Percentiles rank a stretch among this genome's conserved stretches.
Conservation (phyloP, 2,113 vertebrate species). For the Phalacrocorax carbo region DNA sequence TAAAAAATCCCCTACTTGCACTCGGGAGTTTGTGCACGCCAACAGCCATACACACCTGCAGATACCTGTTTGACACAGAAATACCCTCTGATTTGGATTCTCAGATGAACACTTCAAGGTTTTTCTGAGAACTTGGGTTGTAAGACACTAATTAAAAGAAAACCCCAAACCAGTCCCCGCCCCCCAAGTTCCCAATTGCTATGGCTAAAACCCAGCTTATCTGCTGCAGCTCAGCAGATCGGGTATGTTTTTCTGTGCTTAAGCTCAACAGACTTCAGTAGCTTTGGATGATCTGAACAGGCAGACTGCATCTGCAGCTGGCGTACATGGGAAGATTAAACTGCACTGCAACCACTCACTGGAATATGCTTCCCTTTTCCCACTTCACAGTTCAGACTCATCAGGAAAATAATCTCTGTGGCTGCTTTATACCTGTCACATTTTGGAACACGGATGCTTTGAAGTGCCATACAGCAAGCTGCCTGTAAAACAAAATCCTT, state of each 20-base stretch:
- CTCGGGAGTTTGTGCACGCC: neutral
- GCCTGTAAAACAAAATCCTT: neutral
- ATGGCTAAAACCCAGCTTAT: neutral
- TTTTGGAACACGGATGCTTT: neutral
- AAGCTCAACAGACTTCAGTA: neutral
- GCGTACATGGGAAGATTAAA: neutral
- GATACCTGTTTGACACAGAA: neutral
- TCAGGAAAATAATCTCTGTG: neutral
- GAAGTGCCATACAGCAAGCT: neutral
- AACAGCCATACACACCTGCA: neutral
- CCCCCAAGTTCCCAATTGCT: neutral
- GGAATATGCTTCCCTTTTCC: neutral
- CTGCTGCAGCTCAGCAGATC: neutral
- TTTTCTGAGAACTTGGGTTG: neutral
- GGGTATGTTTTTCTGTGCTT: neutral
- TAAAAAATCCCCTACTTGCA: constrained; percentile 18
- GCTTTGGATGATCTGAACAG: neutral
- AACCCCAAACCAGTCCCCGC: neutral
- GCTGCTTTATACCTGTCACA: neutral
- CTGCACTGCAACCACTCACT: neutral
- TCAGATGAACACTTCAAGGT: neutral
- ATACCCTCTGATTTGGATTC: neutral
- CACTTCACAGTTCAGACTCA: neutral
- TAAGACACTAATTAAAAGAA: neutral
- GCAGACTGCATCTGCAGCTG: neutral